These are phyloP conservation scores for Chrysogorgia sp. DNA, from an alignment of 92 coral and sea anemone species.

Conservation along the genomic window DNA sequence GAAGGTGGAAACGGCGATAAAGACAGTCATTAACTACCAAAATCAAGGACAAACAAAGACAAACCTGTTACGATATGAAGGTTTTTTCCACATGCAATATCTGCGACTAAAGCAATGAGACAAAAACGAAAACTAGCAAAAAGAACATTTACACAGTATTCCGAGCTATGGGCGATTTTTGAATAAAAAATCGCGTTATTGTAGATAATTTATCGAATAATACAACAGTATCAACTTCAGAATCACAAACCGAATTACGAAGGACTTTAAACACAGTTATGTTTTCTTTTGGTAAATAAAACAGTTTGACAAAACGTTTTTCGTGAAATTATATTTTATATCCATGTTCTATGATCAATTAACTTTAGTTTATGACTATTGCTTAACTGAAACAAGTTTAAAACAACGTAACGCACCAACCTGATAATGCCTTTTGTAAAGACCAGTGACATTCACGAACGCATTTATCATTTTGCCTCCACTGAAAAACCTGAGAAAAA, in stretches of 20 bases:
- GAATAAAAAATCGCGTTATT: too few species aligned
- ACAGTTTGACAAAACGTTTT: too few species aligned
- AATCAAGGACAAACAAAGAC: neutral
- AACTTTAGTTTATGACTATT: too few species aligned
- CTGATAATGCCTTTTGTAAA: constrained; percentile 39
- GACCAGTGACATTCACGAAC: constrained; percentile 70
- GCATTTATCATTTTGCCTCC: constrained; percentile 62
- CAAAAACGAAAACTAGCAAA: constrained; percentile 14
- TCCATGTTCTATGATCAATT: too few species aligned
- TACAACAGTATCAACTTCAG: too few species aligned
- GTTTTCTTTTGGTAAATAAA: too few species aligned
- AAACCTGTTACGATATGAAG: constrained; percentile 78
- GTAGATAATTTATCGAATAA: too few species aligned
- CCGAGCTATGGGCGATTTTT: too few species aligned
- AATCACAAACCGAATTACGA: too few species aligned
- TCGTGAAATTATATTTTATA: too few species aligned
- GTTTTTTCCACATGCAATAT: constrained; percentile 79
- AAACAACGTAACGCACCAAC: constrained; percentile 28
- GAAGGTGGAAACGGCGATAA: neutral
- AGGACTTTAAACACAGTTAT: too few species aligned
- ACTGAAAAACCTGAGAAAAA: constrained; percentile 72
- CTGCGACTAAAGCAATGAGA: constrained; percentile 57
- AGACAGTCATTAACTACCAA: neutral
- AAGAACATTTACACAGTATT: too few species aligned
- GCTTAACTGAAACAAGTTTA: neutral